Evolutionary conservation across 2,113 vertebrate species (phyloP).

Genomic region (Bos taurus): ARS-UCD2.0 NC_037334.1:37753001-37753500

Average conservation of each 20-base stretch:
- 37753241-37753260: background rate
- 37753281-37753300: background rate
- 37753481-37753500: background rate
- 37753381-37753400: slow-evolving; percentile 4
- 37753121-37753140: slow-evolving; percentile 9
- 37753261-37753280: background rate
- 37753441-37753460: background rate
- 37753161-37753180: background rate
- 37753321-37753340: background rate
- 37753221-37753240: background rate
- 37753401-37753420: slow-evolving; percentile 7
- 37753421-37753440: background rate
- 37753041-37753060: background rate
- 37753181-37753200: background rate
- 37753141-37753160: background rate
- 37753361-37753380: background rate
- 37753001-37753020: background rate
- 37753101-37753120: background rate
- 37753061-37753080: background rate
- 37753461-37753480: background rate
- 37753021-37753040: background rate
- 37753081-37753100: background rate
- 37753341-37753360: background rate
- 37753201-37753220: background rate
- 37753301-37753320: background rate